Evolutionary conservation across 2,113 vertebrate species (phyloP), one percentile per base, ranked within the genome.

Genomic region (Dolichotis patagonum): DNA sequence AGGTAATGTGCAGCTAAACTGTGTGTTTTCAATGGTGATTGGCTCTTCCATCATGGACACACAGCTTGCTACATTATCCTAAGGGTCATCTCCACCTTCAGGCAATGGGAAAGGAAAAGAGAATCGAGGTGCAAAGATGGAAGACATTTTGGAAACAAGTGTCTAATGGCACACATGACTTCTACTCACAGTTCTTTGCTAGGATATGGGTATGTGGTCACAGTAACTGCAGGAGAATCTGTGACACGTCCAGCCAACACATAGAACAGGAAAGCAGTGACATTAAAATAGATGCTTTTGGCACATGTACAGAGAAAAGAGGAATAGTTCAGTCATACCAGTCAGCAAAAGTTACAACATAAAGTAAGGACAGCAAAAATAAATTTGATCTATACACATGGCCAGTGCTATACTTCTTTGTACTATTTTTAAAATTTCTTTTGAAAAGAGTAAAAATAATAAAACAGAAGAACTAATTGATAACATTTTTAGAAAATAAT

Each of bases 381-480:
- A 54, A 89, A 46, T 22, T 8, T 91, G 28, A 30, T 65, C 46
- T 32, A 69, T 26, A 32, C 1, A 69, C 52, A 11, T 83, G 41
- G 5, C 14, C 56, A 65, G 26, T 35, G 54, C 58, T 78, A 87
- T 5, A 67, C 46, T 49, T 81, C 10, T 56, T 14, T 63, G 38
- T 46, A 67, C 8, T 19, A 85, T 56, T 35, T 62, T 56, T 63
- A 83, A 73, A 56, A 28, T 20, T 38, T 7, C 10, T 71, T 87
- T 38, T 32, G 5, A 81, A 88, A 82, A 58, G 24, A 90, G 65
- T 80, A 67, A 91, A 91, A 88, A 88, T 46, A 91, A 90, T 88
- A 1, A 88, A 10, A 87, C 78, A 83, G 49, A 49, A 14, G 10
- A 60, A 46, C 73, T 82, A 85, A 96, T 17, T 69, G n/a, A 81